Percentiles rank a stretch among this genome's conserved stretches.
Evolutionary conservation across 1,140 invertebrate species (phyloP).

Genomic region (Drosophila aff.): DNA sequence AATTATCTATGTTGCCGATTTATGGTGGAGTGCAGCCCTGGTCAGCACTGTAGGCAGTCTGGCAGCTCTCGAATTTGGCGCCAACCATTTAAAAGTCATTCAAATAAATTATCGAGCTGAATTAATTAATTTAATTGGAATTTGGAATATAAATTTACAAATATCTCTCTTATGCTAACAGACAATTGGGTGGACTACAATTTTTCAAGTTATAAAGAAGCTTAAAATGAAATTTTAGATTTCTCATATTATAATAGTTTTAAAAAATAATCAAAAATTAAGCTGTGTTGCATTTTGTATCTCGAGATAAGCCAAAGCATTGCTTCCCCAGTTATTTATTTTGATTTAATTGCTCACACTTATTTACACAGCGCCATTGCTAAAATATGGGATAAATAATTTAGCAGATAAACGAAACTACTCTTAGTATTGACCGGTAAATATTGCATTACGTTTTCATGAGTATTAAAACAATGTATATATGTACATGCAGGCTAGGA

Average conservation of each 20-base stretch:
- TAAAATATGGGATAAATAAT: neutral
- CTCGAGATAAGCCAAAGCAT: neutral
- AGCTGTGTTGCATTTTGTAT: neutral
- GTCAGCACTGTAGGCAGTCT: neutral
- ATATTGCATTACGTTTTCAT: conserved; percentile 17
- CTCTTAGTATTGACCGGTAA: neutral
- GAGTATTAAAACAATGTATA: conserved; percentile 31
- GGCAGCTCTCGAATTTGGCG: neutral
- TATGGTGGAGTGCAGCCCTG: neutral
- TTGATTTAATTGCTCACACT: conserved; percentile 8
- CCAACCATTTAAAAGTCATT: neutral
- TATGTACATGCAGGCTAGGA: conserved; percentile 27
- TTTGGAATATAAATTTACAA: neutral
- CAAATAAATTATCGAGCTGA: neutral
- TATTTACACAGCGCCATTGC: conserved; percentile 3
- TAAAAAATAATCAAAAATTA: neutral
- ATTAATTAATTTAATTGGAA: no score
- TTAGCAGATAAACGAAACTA: neutral
- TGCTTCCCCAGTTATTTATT: neutral
- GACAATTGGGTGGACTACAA: neutral
- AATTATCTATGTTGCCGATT: neutral
- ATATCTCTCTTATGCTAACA: neutral
- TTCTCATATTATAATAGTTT: neutral
- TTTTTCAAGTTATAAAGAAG: neutral
- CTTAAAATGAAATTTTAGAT: neutral